These are phyloP conservation scores for Gibbula magus DNA, from an alignment of 2,888 invertebrate species.

Conservation along the genomic window DNA sequence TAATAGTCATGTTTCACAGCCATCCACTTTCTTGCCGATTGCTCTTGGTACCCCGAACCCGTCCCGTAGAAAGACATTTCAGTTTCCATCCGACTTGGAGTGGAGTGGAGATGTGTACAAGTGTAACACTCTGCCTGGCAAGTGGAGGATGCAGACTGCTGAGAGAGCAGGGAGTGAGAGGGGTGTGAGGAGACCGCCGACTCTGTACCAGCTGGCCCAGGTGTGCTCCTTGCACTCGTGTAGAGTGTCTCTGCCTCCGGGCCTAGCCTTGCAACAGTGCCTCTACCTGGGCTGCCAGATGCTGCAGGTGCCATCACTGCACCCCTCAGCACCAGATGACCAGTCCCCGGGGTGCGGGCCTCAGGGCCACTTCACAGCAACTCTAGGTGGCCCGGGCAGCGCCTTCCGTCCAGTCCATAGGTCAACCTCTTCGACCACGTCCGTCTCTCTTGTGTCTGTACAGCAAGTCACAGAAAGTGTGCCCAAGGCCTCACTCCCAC, in stretches of 20 bases:
- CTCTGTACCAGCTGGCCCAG: conserved; percentile 61
- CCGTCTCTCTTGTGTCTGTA: conserved; percentile 33
- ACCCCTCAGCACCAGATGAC: not conserved
- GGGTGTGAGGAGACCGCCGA: conserved; percentile 38
- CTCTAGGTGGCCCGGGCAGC: conserved; percentile 61
- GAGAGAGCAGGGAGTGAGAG: not conserved
- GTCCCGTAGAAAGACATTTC: too few species aligned
- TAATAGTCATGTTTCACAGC: too few species aligned
- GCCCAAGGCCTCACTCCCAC: conserved; percentile 19
- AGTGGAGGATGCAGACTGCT: conserved; percentile 31
- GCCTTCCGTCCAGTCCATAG: conserved; percentile 52
- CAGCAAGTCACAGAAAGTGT: not conserved
- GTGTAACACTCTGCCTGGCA: conserved; percentile 39
- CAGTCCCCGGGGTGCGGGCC: conserved; percentile 25
- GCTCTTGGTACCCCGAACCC: too few species aligned
- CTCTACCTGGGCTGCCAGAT: conserved; percentile 22
- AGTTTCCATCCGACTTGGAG: too few species aligned
- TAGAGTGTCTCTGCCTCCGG: conserved; percentile 46
- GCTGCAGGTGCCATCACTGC: not conserved
- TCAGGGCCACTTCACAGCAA: conserved; percentile 49
- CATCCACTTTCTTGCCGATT: too few species aligned
- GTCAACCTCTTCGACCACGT: conserved; percentile 16
- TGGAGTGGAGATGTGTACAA: not conserved
- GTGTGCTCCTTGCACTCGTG: conserved; percentile 56
- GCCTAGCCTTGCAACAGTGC: conserved; percentile 33